Conservation (phyloP, 2,888 invertebrate species). For the Clistopyga incitator region DNA sequence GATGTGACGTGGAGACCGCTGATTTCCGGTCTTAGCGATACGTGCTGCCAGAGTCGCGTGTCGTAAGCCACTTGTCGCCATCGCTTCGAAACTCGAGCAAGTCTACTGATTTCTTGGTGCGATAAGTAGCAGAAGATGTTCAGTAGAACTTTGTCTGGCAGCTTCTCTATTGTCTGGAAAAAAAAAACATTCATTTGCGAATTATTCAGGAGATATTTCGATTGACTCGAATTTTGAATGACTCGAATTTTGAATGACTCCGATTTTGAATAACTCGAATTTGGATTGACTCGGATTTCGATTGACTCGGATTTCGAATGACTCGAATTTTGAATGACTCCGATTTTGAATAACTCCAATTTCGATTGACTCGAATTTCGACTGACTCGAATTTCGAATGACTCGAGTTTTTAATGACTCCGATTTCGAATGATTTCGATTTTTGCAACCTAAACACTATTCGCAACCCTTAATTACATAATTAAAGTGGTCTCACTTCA, state of each 20-base stretch:
- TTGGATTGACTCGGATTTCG: neutral
- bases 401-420: neutral
- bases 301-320: too few species aligned
- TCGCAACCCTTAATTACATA: too few species aligned
- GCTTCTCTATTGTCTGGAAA: slow-evolving; percentile 96
- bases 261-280: too few species aligned
- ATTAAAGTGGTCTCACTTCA: neutral
- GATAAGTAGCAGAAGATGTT: slow-evolving; percentile 97
- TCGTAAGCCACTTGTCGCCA: slow-evolving; percentile 99
- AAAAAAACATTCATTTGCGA: slow-evolving; percentile 44
- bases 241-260: neutral
- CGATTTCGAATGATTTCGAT: too few species aligned
- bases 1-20: slow-evolving; percentile 97
- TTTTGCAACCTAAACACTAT: too few species aligned
- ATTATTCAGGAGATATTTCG: neutral
- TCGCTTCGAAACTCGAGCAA: slow-evolving; percentile 97
- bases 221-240: neutral
- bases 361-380: neutral
- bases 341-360: neutral
- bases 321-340: neutral
- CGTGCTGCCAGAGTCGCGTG: slow-evolving; percentile 97
- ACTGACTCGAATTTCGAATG: neutral
- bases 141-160: slow-evolving; percentile 98
- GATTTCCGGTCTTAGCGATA: slow-evolving; percentile 97
- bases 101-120: slow-evolving; percentile 96